Evolutionary conservation across 1,140 invertebrate genomes (phyloP).

Genomic region (Cylas formicarius): DNA sequence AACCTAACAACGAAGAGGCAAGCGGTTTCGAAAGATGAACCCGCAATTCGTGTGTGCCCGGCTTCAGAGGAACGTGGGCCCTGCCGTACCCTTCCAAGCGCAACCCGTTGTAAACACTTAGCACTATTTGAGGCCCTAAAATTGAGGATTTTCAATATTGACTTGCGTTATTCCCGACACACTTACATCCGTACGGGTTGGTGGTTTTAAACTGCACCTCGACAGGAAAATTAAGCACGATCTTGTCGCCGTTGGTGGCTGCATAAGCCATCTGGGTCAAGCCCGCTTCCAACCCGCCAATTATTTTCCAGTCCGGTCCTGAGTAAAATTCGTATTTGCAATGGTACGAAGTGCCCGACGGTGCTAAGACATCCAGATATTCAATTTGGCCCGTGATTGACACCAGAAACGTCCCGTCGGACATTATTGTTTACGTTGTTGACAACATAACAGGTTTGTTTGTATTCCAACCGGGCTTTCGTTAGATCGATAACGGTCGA

Average conservation of each 20-base stretch:
- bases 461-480: too few relatives aligned
- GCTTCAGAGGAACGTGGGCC: constrained; percentile 33
- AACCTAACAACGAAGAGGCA: constrained; percentile 35
- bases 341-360: constrained; percentile 31
- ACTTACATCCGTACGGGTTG: constrained; percentile 40
- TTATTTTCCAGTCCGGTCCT: constrained; percentile 38
- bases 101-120: constrained; percentile 36
- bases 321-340: constrained; percentile 40
- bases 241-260: constrained; percentile 34
- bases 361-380: constrained; percentile 31
- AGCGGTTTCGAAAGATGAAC: constrained; percentile 33
- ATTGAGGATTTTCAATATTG: too few relatives aligned
- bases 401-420: constrained; percentile 36
- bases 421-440: too few relatives aligned
- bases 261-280: constrained; percentile 36
- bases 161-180: not conserved
- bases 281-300: constrained; percentile 36
- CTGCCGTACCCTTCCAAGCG: constrained; percentile 37
- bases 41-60: constrained; percentile 31
- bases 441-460: constrained; percentile 3
- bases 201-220: constrained; percentile 38
- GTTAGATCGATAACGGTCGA: too few relatives aligned
- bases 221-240: constrained; percentile 38
- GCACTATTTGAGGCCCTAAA: constrained; percentile 39
- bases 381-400: constrained; percentile 38